These are phyloP conservation scores for Thunnus maccoyii DNA, from an alignment of 2,113 vertebrate species.

Conservation along the genomic window DNA sequence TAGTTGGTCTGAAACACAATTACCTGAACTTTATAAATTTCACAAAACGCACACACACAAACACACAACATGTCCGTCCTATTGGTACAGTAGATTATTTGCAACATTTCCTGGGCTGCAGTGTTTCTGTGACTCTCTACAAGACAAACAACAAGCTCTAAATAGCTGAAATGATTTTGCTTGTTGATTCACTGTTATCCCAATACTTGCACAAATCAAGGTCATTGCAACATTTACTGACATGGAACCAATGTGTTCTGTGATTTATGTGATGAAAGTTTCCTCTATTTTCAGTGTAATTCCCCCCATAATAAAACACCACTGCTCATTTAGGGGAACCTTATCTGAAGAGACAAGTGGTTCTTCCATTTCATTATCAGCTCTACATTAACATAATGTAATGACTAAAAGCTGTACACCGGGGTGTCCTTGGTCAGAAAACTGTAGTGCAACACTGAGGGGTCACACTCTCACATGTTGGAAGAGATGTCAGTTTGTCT, in stretches of 20 bases:
- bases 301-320: constrained; percentile 13
- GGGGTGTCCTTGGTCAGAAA: constrained; percentile 16
- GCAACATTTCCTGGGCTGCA: not conserved
- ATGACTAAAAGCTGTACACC: constrained; percentile 17
- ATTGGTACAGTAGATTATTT: not conserved
- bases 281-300: constrained; percentile 13
- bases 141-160: constrained; percentile 14
- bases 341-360: constrained; percentile 47
- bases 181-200: constrained; percentile 20
- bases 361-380: constrained; percentile 36
- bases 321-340: constrained; percentile 10
- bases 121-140: constrained; percentile 2
- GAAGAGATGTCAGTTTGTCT: constrained; percentile 9
- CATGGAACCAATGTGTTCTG: not conserved
- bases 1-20: not conserved
- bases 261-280: constrained; percentile 27
- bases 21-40: not conserved
- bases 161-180: constrained; percentile 34
- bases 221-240: constrained; percentile 8
- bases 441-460: not conserved
- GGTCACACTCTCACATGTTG: not conserved
- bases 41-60: not conserved
- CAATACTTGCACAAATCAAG: constrained; percentile 44
- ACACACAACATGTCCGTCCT: not conserved
- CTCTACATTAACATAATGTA: constrained; percentile 46